phyloP scores from a whole-genome alignment of 2,888 invertebrate species.

The Cephalotes varians region DNA sequence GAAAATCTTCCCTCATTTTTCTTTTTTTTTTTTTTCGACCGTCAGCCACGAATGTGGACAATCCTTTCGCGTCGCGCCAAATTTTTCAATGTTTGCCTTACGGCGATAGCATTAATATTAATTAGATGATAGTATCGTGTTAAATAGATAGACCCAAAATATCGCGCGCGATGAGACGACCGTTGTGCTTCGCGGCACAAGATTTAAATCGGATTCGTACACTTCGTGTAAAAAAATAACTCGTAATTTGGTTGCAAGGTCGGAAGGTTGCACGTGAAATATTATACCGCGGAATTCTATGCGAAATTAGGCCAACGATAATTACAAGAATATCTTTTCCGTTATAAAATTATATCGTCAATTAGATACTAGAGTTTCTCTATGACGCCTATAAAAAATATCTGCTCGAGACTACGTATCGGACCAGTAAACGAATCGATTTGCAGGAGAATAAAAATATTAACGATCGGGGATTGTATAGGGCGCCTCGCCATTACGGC shows the following conservation, averaged over 20 bases:
- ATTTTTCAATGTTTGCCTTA: background rate
- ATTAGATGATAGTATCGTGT: constrained; percentile 13
- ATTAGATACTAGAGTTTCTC: constrained; percentile 4
- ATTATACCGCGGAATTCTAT: background rate
- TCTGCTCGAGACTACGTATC: constrained; percentile 16
- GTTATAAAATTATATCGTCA: constrained; percentile 22
- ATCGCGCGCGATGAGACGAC: background rate
- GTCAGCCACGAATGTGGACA: background rate
- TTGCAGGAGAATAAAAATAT: constrained; percentile 27
- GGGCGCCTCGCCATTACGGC: background rate
- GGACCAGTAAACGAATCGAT: constrained; percentile 6
- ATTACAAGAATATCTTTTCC: constrained; percentile 33
- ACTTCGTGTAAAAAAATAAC: constrained; percentile 24
- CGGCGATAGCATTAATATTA: background rate
- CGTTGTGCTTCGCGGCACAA: background rate
- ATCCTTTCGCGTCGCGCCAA: background rate
- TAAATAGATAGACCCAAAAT: constrained; percentile 15
- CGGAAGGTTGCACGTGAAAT: constrained; percentile 13
- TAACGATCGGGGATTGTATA: constrained; percentile 24
- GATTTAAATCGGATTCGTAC: background rate
- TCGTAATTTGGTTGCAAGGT: constrained; percentile 5
- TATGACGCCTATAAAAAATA: constrained; percentile 42
- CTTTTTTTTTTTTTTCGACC: background rate
- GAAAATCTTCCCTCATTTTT: background rate
- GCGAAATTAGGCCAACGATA: constrained; percentile 13